Evolutionary conservation across 2,888 invertebrate species (phyloP).

Genomic region (Chromoteleia sp.): DNA sequence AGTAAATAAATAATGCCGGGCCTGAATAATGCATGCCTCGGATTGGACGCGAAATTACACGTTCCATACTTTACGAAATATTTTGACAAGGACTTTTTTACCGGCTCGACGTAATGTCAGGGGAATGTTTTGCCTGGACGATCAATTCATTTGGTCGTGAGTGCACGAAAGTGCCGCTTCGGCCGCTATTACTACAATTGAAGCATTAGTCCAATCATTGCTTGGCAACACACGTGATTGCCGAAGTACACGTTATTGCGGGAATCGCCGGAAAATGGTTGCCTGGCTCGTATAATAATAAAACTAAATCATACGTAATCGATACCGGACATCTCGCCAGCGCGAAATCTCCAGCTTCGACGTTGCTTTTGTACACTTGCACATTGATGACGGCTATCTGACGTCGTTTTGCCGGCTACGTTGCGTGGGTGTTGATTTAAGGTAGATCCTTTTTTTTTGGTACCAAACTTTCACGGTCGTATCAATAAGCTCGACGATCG

Average conservation of each 20-base stretch:
- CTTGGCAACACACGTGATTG: conserved; percentile 65
- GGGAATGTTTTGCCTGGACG: conserved; percentile 61
- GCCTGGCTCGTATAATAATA: conserved; percentile 49
- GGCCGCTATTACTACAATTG: conserved; percentile 67
- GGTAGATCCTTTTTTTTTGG: background rate
- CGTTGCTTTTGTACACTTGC: conserved; percentile 2
- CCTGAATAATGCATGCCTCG: conserved; percentile 31
- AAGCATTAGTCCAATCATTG: conserved; percentile 67
- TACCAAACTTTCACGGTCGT: background rate
- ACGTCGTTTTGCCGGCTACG: background rate
- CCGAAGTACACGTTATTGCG: conserved; percentile 58
- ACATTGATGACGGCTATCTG: conserved; percentile 28
- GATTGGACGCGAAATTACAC: conserved; percentile 50
- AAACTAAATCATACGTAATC: conserved; percentile 64
- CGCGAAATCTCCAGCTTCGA: conserved; percentile 11
- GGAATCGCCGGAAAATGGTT: conserved; percentile 56
- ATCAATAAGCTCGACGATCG: background rate
- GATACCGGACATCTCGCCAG: conserved; percentile 46
- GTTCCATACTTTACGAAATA: conserved; percentile 51
- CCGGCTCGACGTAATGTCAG: conserved; percentile 39
- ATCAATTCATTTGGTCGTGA: conserved; percentile 63
- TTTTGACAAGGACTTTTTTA: conserved; percentile 64
- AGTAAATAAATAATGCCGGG: conserved; percentile 37
- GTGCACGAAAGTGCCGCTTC: conserved; percentile 69
- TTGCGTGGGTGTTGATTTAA: background rate